Percentiles rank a stretch among this genome's conserved stretches.
Evolutionary conservation across 2,113 vertebrate species (phyloP).

Genomic region (Myotis yumanensis): DNA sequence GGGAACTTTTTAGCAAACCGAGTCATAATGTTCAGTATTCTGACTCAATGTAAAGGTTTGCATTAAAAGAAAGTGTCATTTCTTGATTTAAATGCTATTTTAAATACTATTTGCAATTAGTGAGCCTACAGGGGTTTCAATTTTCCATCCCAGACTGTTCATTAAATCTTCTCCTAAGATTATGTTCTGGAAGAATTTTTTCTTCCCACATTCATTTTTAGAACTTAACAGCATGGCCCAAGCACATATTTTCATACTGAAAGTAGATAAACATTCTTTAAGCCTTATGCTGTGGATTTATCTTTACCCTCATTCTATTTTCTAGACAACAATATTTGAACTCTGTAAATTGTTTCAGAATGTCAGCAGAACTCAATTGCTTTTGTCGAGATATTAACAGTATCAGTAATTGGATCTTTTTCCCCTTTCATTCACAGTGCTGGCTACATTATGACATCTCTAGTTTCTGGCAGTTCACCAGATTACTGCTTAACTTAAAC

Average conservation of each 20-base stretch:
- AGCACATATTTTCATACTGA: neutral
- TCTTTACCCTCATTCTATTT: conserved; percentile 59
- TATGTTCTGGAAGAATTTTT: neutral
- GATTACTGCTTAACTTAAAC: conserved; percentile 6
- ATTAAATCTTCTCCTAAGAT: conserved; percentile 22
- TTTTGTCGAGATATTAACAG: conserved; percentile 69
- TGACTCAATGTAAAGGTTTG: neutral
- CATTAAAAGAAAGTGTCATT: neutral
- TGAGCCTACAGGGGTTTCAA: neutral
- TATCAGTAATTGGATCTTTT: conserved; percentile 74
- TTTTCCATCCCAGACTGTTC: neutral
- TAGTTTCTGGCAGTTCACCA: conserved; percentile 38
- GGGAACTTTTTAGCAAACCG: neutral
- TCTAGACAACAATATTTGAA: conserved; percentile 64
- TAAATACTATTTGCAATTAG: conserved; percentile 16
- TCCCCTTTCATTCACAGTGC: neutral
- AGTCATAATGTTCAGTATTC: neutral
- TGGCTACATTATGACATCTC: conserved; percentile 30
- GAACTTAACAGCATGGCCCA: neutral
- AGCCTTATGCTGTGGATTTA: conserved; percentile 5
- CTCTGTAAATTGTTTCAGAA: conserved; percentile 68
- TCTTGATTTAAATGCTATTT: conserved; percentile 4
- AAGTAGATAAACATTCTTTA: conserved; percentile 43
- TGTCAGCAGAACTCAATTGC: conserved; percentile 63
- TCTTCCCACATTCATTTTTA: neutral